phyloP scores from a whole-genome alignment of 2,113 vertebrate genomes.

The Hepsetus odoe region DNA sequence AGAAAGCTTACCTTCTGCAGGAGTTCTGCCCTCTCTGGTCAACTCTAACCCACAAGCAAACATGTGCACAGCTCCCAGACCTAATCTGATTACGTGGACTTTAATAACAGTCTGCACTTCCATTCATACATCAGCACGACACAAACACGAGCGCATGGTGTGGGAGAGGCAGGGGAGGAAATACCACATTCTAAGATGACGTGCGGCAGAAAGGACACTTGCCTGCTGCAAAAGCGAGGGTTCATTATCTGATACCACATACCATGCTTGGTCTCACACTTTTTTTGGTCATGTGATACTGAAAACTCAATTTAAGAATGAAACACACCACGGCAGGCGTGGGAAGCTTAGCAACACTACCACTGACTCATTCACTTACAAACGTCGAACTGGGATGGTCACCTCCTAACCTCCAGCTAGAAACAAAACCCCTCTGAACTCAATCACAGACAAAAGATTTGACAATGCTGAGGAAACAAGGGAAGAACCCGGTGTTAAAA shows the following conservation, averaged over 20 bases:
- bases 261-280: slow-evolving; percentile 57
- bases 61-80: slow-evolving; percentile 49
- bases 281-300: slow-evolving; percentile 54
- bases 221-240: background rate
- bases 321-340: slow-evolving; percentile 61
- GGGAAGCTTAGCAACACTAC: slow-evolving; percentile 64
- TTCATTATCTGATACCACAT: slow-evolving; percentile 46
- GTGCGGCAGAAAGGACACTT: slow-evolving; percentile 4
- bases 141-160: background rate
- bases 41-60: slow-evolving; percentile 12
- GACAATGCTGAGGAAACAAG: background rate
- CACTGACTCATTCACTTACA: slow-evolving; percentile 31
- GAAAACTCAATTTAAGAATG: slow-evolving; percentile 24
- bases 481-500: background rate
- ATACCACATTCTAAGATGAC: background rate
- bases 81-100: slow-evolving; percentile 73
- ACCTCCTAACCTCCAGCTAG: background rate
- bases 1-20: slow-evolving; percentile 23
- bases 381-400: slow-evolving; percentile 10
- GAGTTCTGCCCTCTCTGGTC: background rate
- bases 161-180: background rate
- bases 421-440: slow-evolving; percentile 1
- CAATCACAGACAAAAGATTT: background rate
- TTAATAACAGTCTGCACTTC: slow-evolving; percentile 63
- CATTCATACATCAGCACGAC: slow-evolving; percentile 63